phyloP scores from a whole-genome alignment of 2,113 vertebrate species.

The Columbina picui region DNA sequence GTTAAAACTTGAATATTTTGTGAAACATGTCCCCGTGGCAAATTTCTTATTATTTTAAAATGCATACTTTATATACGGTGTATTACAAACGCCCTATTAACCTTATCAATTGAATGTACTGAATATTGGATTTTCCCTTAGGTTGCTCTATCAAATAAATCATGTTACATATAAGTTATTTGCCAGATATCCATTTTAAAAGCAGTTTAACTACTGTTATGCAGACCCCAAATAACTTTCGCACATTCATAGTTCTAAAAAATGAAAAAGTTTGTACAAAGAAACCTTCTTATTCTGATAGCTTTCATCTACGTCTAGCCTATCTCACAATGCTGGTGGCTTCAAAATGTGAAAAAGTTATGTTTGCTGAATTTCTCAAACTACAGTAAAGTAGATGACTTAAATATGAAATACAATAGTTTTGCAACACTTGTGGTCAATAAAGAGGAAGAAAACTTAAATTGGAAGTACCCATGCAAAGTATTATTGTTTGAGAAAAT shows the following conservation, averaged over 20 bases:
- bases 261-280: neutral
- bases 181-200: neutral
- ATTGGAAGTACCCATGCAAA: neutral
- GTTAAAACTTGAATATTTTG: neutral
- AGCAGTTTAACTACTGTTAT: neutral
- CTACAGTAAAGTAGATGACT: neutral
- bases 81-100: neutral
- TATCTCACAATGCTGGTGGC: neutral
- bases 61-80: neutral
- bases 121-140: neutral
- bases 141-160: neutral
- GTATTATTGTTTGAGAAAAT: neutral
- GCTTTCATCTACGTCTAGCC: neutral
- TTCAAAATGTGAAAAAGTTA: neutral
- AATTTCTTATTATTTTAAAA: neutral
- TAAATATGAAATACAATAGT: neutral
- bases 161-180: neutral
- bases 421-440: neutral
- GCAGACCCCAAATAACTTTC: neutral
- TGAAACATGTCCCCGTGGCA: accelerated
- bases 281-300: neutral
- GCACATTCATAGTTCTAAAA: neutral
- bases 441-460: neutral
- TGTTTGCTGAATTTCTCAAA: neutral
- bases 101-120: neutral